Percentiles rank a stretch among this genome's conserved stretches.
These are phyloP conservation scores for Phenacoccus solenopsis DNA, from an alignment of 1,140 invertebrate genomes.

Conservation along the genomic window DNA sequence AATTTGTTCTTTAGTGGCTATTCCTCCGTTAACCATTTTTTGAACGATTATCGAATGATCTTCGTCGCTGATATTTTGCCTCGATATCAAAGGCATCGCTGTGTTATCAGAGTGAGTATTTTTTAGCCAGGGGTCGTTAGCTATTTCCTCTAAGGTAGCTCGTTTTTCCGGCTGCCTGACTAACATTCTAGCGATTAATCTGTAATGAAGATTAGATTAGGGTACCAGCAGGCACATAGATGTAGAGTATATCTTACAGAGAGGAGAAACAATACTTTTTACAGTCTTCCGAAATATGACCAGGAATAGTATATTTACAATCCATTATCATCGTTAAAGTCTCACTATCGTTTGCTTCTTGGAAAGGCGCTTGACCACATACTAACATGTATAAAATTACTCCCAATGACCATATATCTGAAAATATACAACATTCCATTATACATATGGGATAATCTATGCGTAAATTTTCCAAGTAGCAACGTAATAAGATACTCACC, in stretches of 20 bases:
- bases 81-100: constrained; percentile 62
- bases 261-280: constrained; percentile 43
- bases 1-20: constrained; percentile 88
- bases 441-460: background rate
- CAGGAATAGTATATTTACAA: constrained; percentile 90
- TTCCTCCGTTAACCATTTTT: constrained; percentile 91
- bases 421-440: constrained; percentile 28
- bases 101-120: constrained; percentile 35
- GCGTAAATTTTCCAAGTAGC: too few species aligned
- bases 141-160: constrained; percentile 76
- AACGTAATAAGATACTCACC: constrained; percentile 43
- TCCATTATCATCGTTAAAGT: constrained; percentile 99
- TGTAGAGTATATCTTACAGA: too few species aligned
- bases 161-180: constrained; percentile 82
- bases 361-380: constrained; percentile 91
- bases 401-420: constrained; percentile 95
- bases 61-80: constrained; percentile 75
- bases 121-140: constrained; percentile 74
- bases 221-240: background rate
- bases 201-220: constrained; percentile 33
- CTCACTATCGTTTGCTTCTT: constrained; percentile 98
- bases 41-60: constrained; percentile 85
- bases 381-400: constrained; percentile 98
- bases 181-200: constrained; percentile 83
- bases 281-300: constrained; percentile 75